These are phyloP conservation scores for Hofmannophila pseudospretella DNA, from an alignment of 2,888 invertebrate species.

Conservation along the genomic window DNA sequence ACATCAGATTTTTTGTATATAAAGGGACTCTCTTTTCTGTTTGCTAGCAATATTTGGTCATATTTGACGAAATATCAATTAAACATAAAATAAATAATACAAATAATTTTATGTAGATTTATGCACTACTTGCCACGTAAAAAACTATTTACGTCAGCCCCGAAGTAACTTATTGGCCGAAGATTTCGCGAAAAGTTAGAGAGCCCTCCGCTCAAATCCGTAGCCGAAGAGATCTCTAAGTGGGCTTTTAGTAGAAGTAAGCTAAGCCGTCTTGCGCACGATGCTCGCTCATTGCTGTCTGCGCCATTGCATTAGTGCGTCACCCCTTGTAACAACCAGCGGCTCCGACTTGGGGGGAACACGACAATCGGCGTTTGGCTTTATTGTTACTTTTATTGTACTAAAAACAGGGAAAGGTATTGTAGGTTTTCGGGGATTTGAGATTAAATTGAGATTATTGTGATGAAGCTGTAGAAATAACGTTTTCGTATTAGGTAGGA, in stretches of 20 bases:
- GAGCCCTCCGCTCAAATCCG: constrained; percentile 65
- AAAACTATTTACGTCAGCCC: constrained; percentile 33
- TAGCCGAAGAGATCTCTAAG: constrained; percentile 69
- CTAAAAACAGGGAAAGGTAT: background rate
- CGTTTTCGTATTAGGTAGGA: too few species aligned
- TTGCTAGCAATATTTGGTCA: too few species aligned
- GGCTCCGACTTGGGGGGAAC: background rate
- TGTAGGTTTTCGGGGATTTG: background rate
- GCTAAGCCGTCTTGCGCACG: constrained; percentile 71
- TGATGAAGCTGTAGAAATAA: background rate
- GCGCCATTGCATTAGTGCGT: constrained; percentile 50
- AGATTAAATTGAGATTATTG: background rate
- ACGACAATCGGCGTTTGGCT: background rate
- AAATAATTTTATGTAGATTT: too few species aligned
- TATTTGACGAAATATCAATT: too few species aligned
- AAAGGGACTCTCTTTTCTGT: too few species aligned
- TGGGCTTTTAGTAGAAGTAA: constrained; percentile 74
- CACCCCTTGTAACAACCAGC: constrained; percentile 2
- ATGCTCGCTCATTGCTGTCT: constrained; percentile 66
- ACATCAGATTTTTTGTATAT: too few species aligned
- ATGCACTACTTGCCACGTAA: too few species aligned
- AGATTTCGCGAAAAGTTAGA: constrained; percentile 58
- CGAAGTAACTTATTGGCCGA: constrained; percentile 62
- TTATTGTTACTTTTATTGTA: constrained; percentile 1
- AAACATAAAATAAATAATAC: too few species aligned